Percentiles rank a stretch among this genome's conserved stretches.
These are phyloP conservation scores for Sussaba pulchella DNA, from an alignment of 2,888 invertebrate species.

Conservation along the genomic window DNA sequence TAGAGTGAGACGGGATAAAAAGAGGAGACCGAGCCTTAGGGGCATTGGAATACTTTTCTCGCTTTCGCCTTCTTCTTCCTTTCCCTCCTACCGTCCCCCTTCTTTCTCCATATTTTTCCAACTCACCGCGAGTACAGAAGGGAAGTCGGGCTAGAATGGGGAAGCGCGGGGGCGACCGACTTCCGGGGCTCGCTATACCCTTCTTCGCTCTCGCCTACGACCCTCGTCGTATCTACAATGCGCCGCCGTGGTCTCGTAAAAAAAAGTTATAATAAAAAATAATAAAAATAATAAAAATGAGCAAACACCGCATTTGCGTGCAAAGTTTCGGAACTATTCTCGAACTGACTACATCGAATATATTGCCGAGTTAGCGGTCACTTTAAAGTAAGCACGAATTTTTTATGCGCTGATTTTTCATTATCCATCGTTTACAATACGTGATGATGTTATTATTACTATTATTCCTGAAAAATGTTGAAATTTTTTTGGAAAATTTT, in stretches of 20 bases:
- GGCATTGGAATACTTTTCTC: slow-evolving; percentile 76
- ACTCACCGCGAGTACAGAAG: slow-evolving; percentile 56
- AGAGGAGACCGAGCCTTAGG: slow-evolving; percentile 69
- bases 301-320: slow-evolving; percentile 68
- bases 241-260: slow-evolving; percentile 53
- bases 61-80: slow-evolving; percentile 46
- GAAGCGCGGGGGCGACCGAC: slow-evolving; percentile 60
- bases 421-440: too few relatives aligned
- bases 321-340: slow-evolving; percentile 58
- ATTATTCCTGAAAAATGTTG: too few relatives aligned
- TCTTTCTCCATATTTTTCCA: slow-evolving; percentile 59
- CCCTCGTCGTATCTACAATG: slow-evolving; percentile 30
- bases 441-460: too few relatives aligned
- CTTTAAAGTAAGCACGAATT: too few relatives aligned
- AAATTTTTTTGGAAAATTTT: too few relatives aligned
- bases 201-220: background rate
- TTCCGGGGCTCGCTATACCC: slow-evolving; percentile 41
- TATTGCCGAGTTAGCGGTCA: background rate
- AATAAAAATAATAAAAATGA: slow-evolving; percentile 65
- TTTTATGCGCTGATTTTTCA: too few relatives aligned
- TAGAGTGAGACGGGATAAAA: slow-evolving; percentile 58
- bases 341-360: slow-evolving; percentile 23
- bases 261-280: slow-evolving; percentile 26
- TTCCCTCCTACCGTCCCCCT: slow-evolving; percentile 37
- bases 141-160: too few relatives aligned